Percentiles rank a stretch among this genome's conserved stretches.
Evolutionary conservation across 2,888 invertebrate species (phyloP).

Genomic region (Cheilosia soror): DNA sequence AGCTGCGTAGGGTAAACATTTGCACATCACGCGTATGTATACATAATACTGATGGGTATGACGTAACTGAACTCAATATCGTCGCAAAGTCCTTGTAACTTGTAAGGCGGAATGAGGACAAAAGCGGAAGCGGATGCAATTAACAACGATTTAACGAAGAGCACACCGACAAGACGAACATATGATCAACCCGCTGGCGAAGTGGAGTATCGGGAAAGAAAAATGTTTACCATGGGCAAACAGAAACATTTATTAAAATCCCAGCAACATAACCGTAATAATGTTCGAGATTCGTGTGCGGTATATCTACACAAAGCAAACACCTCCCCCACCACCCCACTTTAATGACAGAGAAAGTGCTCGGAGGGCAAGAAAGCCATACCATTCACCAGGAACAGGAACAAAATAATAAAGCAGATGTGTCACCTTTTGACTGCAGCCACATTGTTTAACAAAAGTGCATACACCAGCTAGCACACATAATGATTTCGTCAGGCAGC

Average conservation of each 20-base stretch:
- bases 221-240: constrained; percentile 60
- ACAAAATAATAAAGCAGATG: constrained; percentile 63
- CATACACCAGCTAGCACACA: constrained; percentile 16
- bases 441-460: constrained; percentile 6
- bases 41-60: not conserved
- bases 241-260: constrained; percentile 70
- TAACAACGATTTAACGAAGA: constrained; percentile 56
- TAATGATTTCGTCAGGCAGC: not conserved
- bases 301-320: constrained; percentile 45
- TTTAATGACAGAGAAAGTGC: constrained; percentile 58
- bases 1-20: constrained; percentile 48
- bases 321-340: constrained; percentile 18
- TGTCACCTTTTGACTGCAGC: constrained; percentile 48
- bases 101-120: constrained; percentile 7
- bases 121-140: constrained; percentile 60
- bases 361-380: not conserved
- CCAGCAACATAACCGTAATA: constrained; percentile 57
- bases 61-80: constrained; percentile 31
- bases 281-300: constrained; percentile 57
- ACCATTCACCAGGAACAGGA: constrained; percentile 28
- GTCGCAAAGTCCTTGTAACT: not conserved
- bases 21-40: constrained; percentile 9
- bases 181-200: constrained; percentile 14
- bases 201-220: constrained; percentile 14
- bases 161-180: constrained; percentile 9